These are phyloP conservation scores for Hirtodrosophila duncani DNA, from an alignment of 2,888 invertebrate genomes.

Conservation along the genomic window DNA sequence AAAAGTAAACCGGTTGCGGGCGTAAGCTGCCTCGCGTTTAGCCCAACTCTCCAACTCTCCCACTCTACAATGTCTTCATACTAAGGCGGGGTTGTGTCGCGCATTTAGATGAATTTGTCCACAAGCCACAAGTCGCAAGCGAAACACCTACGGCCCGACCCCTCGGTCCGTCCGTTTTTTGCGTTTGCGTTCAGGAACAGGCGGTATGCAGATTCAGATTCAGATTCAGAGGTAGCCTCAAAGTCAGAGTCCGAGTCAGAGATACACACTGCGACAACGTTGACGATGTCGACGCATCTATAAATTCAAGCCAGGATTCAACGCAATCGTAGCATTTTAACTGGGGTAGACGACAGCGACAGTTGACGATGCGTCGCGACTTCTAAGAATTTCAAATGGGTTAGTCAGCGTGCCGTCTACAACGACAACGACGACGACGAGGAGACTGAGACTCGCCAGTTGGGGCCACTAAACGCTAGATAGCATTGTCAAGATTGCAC, in stretches of 20 bases:
- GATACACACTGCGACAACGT: conserved; percentile 42
- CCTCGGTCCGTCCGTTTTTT: not conserved
- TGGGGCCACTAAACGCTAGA: conserved; percentile 1
- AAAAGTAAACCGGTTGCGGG: conserved; percentile 62
- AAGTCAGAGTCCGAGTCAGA: conserved; percentile 27
- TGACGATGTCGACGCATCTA: conserved; percentile 53
- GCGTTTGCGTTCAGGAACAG: no score
- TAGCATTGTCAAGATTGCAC: conserved; percentile 33
- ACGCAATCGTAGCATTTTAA: conserved; percentile 17
- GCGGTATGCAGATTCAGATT: conserved; percentile 55
- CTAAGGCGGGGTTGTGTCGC: conserved; percentile 44
- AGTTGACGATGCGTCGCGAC: conserved; percentile 40
- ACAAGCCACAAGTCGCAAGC: conserved; percentile 49
- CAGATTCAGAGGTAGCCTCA: no score
- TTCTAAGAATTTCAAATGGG: conserved; percentile 69
- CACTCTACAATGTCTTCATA: not conserved
- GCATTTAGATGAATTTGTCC: conserved; percentile 66
- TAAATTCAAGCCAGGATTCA: conserved; percentile 55
- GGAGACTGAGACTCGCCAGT: conserved; percentile 11
- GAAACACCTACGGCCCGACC: conserved; percentile 48
- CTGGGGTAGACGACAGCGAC: conserved; percentile 29
- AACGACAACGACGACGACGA: no score
- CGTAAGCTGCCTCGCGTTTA: conserved; percentile 22
- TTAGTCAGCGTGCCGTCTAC: conserved; percentile 1
- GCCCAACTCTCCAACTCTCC: not conserved